phyloP scores from a whole-genome alignment of 2,888 invertebrate genomes.

The Hydriomena furcata region DNA sequence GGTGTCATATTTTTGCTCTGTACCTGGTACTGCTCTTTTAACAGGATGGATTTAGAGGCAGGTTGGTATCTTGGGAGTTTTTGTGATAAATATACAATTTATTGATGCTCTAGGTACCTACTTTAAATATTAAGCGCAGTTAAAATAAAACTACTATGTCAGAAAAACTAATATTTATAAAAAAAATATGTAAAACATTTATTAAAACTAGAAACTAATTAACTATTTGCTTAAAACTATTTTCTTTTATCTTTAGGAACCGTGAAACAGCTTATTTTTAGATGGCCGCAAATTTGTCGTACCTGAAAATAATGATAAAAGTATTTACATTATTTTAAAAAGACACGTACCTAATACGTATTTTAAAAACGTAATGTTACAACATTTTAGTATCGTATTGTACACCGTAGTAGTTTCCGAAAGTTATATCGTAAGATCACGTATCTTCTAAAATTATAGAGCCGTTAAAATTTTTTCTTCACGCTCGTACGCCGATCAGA shows the following conservation, averaged over 20 bases:
- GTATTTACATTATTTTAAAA: too few relatives aligned
- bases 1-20: constrained; percentile 75
- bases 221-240: constrained; percentile 30
- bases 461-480: constrained; percentile 35
- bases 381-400: constrained; percentile 9
- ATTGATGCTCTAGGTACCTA: not conserved
- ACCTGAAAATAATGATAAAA: constrained; percentile 88
- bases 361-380: constrained; percentile 5
- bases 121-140: not conserved
- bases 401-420: constrained; percentile 20
- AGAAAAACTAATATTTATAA: constrained; percentile 1
- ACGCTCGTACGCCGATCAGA: constrained; percentile 31
- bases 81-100: constrained; percentile 16
- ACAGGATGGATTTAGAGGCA: constrained; percentile 60
- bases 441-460: constrained; percentile 35
- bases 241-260: constrained; percentile 61
- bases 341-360: not conserved
- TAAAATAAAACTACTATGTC: not conserved
- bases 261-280: constrained; percentile 92
- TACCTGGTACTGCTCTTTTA: constrained; percentile 61
- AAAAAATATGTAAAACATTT: not conserved
- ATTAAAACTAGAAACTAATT: not conserved
- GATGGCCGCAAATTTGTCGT: constrained; percentile 95
- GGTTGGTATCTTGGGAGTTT: constrained; percentile 48
- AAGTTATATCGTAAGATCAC: constrained; percentile 32